Evolutionary conservation across 2,888 invertebrate species (phyloP).

Genomic region (Dione vanillae): DNA sequence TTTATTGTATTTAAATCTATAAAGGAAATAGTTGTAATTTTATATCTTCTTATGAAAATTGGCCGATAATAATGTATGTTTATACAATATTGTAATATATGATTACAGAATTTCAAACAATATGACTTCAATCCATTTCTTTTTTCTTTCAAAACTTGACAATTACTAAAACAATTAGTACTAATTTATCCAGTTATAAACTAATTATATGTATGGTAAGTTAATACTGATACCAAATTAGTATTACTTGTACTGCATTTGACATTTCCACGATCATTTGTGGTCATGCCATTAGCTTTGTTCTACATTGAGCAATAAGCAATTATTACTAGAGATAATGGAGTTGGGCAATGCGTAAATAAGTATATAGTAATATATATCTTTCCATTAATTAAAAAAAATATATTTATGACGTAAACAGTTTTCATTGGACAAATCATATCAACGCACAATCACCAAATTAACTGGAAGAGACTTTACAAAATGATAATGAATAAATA

Average conservation of each 20-base stretch:
- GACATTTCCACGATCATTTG: constrained; percentile 45
- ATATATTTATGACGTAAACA: constrained; percentile 30
- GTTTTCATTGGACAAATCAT: constrained; percentile 24
- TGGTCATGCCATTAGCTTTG: constrained; percentile 40
- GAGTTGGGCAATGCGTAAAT: constrained; percentile 21
- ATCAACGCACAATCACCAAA: constrained; percentile 12
- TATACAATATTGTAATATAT: constrained; percentile 8
- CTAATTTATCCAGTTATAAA: constrained; percentile 5
- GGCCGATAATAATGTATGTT: neutral
- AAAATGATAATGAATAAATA: neutral
- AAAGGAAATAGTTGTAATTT: constrained; percentile 13
- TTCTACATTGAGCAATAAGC: constrained; percentile 18
- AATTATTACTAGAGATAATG: neutral
- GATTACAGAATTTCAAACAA: neutral
- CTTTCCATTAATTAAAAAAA: constrained; percentile 36
- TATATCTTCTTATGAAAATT: constrained; percentile 6
- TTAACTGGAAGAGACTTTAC: neutral
- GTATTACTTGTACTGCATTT: constrained; percentile 42
- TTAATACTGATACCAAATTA: constrained; percentile 42
- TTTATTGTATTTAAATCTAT: neutral
- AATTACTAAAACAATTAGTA: neutral
- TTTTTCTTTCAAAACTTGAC: neutral
- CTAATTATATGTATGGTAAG: constrained; percentile 26
- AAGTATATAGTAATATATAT: constrained; percentile 44
- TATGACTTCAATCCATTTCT: neutral